Base-by-base conservation (phyloP, 2,888 invertebrate genomes). In the Sarcophaga carnaria region DNA sequence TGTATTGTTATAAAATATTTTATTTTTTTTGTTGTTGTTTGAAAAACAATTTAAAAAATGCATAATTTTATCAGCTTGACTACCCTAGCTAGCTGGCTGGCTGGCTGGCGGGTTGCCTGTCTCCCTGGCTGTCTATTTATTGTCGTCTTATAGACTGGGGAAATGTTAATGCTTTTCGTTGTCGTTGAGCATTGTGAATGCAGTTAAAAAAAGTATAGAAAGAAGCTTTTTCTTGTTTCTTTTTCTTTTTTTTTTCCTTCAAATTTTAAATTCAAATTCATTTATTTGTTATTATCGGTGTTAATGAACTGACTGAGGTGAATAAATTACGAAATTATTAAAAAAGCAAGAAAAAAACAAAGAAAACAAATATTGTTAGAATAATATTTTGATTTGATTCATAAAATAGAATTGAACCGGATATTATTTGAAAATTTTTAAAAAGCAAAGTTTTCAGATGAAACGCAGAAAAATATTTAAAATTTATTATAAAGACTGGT, bases 1-100 rank as follows among this genome's bases (percentile, higher is more conserved):
- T 37, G 47, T 63, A 59, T 25, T 67, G n/a, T 27, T 25, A 20
- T n/a, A 62, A 70, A 71, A 25, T 67, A 60, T 49, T 64, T 82
- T 17, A 47, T 66, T 69, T 47, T 77, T 66, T 66, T 37, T 37
- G 37, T 37, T 37, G 8, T 37, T 37, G 37, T 37, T 37, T n/a
- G n/a, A 70, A 66, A 76, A 82, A 71, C 62, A 75, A 76, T 82
- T 76, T 70, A 17, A 77, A 82, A 77, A 69, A 72, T 83, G 70
- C 47, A 60, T 67, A 66, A 71, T 71, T 60, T 71, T 62, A 66
- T 71, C 14, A 66, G 37, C 59, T 60, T 71, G 14, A 66, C 71
- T 77, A 59, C 72, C 25, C 66, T 49, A 22, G n/a, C 37, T 69
- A 71, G 66, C 4, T 69, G 6, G 47, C 22, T 25, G 70, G 12